Conservation (phyloP, 2,113 vertebrate genomes). For the Madoqua kirkii region DNA sequence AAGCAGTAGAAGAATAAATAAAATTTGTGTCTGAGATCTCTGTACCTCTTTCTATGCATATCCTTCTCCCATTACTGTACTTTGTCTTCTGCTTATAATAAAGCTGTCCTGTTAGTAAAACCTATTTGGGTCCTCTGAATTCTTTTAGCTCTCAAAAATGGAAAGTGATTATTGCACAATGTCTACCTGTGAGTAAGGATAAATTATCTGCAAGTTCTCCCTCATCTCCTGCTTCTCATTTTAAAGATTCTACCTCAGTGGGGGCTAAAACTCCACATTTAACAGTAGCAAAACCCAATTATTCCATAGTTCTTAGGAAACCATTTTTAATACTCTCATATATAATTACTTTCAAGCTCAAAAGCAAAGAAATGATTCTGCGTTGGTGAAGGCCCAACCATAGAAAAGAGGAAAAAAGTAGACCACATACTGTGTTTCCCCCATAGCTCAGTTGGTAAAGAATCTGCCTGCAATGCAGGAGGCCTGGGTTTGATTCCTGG, state of each 20-base stretch:
- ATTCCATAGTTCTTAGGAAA: not conserved
- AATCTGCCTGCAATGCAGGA: not conserved
- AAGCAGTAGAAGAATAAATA: not conserved
- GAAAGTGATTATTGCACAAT: not conserved
- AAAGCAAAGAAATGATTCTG: not conserved
- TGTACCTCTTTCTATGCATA: not conserved
- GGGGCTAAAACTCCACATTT: not conserved
- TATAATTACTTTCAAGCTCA: not conserved
- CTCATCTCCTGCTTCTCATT: not conserved
- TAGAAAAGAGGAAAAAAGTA: not conserved
- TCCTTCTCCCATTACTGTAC: not conserved
- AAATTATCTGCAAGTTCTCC: not conserved
- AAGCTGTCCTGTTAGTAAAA: not conserved
- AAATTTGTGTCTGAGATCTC: not conserved
- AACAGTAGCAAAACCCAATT: not conserved
- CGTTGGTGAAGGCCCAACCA: accelerated
- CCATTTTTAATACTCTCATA: not conserved
- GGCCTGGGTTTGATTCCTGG: not conserved
- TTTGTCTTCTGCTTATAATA: not conserved
- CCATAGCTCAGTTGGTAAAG: not conserved
- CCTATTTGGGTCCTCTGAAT: not conserved
- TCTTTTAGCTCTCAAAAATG: not conserved
- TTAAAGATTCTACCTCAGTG: not conserved
- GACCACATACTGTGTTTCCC: not conserved
- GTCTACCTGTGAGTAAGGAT: not conserved